These are phyloP conservation scores for Macrosoma leucophasiata DNA, from an alignment of 2,888 invertebrate species.

Conservation along the genomic window DNA sequence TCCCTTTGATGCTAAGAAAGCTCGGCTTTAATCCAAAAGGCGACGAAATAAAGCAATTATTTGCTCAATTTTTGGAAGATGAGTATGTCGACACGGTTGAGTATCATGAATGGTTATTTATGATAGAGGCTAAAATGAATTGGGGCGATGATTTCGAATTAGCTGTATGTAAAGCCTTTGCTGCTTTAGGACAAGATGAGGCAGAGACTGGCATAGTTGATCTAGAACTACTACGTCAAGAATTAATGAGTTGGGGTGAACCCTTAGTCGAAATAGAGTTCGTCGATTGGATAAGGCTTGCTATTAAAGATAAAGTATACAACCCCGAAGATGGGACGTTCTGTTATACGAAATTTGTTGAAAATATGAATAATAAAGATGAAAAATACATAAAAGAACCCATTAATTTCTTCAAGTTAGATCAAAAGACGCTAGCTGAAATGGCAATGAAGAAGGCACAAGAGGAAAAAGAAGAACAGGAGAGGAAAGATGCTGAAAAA, in stretches of 20 bases:
- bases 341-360: conserved; percentile 54
- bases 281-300: conserved; percentile 48
- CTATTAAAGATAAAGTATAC: conserved; percentile 52
- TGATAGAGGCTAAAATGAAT: conserved; percentile 63
- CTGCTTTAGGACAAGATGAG: conserved; percentile 55
- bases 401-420: conserved; percentile 62
- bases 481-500: conserved; percentile 49
- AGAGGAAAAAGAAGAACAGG: conserved; percentile 50
- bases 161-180: conserved; percentile 50
- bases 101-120: conserved; percentile 54
- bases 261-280: conserved; percentile 55
- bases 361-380: conserved; percentile 61
- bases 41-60: conserved; percentile 46
- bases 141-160: conserved; percentile 62
- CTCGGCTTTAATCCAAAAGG: conserved; percentile 63
- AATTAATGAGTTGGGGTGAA: conserved; percentile 59
- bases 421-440: conserved; percentile 60
- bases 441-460: conserved; percentile 58
- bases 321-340: conserved; percentile 44
- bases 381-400: conserved; percentile 51
- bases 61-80: conserved; percentile 51
- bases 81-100: conserved; percentile 60
- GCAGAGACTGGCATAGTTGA: conserved; percentile 46
- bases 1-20: conserved; percentile 56
- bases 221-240: conserved; percentile 46